Evolutionary conservation across 2,888 invertebrate species (phyloP).

Genomic region (Spicauda simplicius): DNA sequence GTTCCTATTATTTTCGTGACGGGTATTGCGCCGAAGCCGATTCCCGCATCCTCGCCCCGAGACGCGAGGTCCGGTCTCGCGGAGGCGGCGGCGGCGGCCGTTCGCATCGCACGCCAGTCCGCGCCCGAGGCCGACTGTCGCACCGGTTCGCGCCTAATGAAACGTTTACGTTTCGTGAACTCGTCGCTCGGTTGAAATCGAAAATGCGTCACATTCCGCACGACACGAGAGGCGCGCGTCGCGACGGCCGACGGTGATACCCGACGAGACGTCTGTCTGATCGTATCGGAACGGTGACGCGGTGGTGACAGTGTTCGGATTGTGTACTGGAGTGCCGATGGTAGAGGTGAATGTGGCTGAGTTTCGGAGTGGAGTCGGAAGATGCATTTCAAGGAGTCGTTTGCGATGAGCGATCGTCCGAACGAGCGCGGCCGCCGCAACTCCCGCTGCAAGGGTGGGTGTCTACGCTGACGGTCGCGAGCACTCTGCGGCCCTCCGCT

Average conservation of each 20-base stretch:
- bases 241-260: slow-evolving; percentile 55
- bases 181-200: slow-evolving; percentile 64
- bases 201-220: slow-evolving; percentile 72
- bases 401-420: slow-evolving; percentile 84
- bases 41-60: slow-evolving; percentile 84
- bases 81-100: slow-evolving; percentile 79
- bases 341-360: slow-evolving; percentile 81
- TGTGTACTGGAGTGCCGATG: slow-evolving; percentile 77
- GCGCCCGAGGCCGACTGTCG: slow-evolving; percentile 80
- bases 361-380: slow-evolving; percentile 77
- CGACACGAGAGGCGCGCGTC: slow-evolving; percentile 56
- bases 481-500: slow-evolving; percentile 50
- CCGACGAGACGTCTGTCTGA: slow-evolving; percentile 28
- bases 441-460: slow-evolving; percentile 83
- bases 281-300: slow-evolving; percentile 60
- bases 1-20: slow-evolving; percentile 85
- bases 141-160: slow-evolving; percentile 73
- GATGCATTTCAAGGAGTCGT: slow-evolving; percentile 85
- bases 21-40: slow-evolving; percentile 85
- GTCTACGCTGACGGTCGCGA: slow-evolving; percentile 54
- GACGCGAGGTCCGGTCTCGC: slow-evolving; percentile 83
- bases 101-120: slow-evolving; percentile 77
- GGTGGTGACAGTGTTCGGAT: slow-evolving; percentile 72
- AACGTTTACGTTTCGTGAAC: slow-evolving; percentile 61
- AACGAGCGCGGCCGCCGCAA: slow-evolving; percentile 83